Evolutionary conservation across 2,113 vertebrate genomes (phyloP).

Genomic region (Lasiurus cinereus): DNA sequence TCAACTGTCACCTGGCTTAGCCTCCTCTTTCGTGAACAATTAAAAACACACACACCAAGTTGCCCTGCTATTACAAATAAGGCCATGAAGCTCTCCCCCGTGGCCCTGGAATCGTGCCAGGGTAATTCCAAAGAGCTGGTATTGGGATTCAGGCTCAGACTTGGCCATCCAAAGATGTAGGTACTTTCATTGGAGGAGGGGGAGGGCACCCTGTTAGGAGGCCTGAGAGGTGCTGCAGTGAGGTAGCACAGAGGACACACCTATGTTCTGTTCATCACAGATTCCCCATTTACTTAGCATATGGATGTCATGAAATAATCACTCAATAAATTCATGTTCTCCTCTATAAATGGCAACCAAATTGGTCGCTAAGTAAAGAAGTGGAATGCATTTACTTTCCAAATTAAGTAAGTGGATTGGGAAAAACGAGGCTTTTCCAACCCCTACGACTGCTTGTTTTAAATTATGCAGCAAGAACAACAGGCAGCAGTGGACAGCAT

Average conservation of each 20-base stretch:
- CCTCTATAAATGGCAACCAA: background rate
- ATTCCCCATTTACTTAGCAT: background rate
- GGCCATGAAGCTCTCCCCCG: too few relatives aligned
- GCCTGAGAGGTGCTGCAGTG: background rate
- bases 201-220: background rate
- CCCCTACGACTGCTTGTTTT: background rate
- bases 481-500: background rate
- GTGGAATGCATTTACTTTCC: background rate
- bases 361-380: background rate
- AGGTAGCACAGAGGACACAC: background rate
- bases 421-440: slow-evolving; percentile 1
- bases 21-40: background rate
- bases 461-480: slow-evolving; percentile 31
- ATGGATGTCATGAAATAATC: background rate
- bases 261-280: background rate
- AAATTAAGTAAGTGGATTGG: background rate
- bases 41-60: background rate
- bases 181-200: background rate
- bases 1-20: background rate
- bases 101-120: background rate
- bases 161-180: background rate
- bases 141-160: background rate
- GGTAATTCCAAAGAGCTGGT: background rate
- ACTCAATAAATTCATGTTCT: background rate
- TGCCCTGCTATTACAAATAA: background rate